A percentile compares a stretch with the other conserved stretches of the same genome.
These are phyloP conservation scores for Gymnosoma rotundatum DNA, from an alignment of 2,888 invertebrate genomes.

Conservation along the genomic window DNA sequence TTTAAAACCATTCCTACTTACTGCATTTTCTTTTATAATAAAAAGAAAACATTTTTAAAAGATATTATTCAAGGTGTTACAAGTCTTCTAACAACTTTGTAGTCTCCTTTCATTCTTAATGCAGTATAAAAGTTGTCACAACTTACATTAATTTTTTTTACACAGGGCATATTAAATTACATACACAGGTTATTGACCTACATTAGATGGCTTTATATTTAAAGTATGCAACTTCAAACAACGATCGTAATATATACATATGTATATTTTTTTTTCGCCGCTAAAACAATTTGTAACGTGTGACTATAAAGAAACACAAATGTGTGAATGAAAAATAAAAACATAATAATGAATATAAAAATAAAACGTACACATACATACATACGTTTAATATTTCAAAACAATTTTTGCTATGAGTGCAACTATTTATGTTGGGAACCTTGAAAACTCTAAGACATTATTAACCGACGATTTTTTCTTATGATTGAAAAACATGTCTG, in stretches of 20 bases:
- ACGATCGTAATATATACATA: not conserved
- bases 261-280: constrained; percentile 22
- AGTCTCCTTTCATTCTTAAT: not conserved
- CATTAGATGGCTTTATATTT: constrained; percentile 29
- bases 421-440: not conserved
- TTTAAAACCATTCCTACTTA: no score
- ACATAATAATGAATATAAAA: not conserved
- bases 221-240: constrained; percentile 18
- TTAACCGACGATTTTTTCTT: no score
- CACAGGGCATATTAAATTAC: constrained; percentile 43
- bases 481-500: no score
- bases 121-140: constrained; percentile 13
- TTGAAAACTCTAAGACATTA: no score
- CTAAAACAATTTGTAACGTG: constrained; percentile 15
- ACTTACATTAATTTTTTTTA: constrained; percentile 36
- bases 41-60: no score
- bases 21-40: no score
- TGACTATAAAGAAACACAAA: constrained; percentile 21
- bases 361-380: constrained; percentile 3
- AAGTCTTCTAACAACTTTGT: no score
- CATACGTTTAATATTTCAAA: constrained; percentile 30
- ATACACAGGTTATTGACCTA: constrained; percentile 52
- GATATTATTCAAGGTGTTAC: no score
- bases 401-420: constrained; percentile 27
- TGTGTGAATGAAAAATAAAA: not conserved